phyloP scores from a whole-genome alignment of 2,888 invertebrate species.

The Conchocele bisecta region DNA sequence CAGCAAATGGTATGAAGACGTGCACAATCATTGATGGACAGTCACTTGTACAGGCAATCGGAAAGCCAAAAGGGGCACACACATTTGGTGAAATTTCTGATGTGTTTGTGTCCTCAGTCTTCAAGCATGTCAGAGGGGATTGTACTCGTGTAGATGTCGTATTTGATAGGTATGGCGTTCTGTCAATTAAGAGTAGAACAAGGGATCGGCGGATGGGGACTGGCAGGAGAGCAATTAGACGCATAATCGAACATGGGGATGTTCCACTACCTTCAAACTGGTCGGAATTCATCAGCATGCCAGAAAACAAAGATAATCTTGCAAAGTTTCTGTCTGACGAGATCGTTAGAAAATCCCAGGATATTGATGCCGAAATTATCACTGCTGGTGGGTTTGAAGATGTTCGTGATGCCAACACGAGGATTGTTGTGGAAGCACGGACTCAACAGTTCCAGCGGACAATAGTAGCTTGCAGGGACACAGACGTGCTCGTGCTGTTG shows the following conservation, averaged over 20 bases:
- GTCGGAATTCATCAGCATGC: background rate
- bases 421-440: background rate
- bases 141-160: background rate
- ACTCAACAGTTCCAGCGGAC: background rate
- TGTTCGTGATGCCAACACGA: background rate
- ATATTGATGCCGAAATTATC: background rate
- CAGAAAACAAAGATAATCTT: background rate
- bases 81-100: conserved; percentile 6
- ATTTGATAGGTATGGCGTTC: background rate
- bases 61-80: conserved; percentile 2
- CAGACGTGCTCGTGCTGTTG: background rate
- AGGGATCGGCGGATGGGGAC: background rate
- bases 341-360: no score
- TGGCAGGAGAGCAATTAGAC: background rate
- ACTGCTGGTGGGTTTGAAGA: background rate
- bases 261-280: background rate
- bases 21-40: conserved; percentile 5
- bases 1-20: background rate
- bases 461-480: background rate
- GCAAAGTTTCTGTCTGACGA: background rate
- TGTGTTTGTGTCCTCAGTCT: background rate
- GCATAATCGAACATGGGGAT: background rate
- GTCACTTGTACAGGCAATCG: conserved; percentile 6
- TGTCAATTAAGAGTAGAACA: conserved; percentile 8
- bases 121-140: background rate